Percentiles rank a stretch among this genome's conserved stretches.
phyloP scores from a whole-genome alignment of 1,140 invertebrate species.

The Drosophila rhopaloa region DNA sequence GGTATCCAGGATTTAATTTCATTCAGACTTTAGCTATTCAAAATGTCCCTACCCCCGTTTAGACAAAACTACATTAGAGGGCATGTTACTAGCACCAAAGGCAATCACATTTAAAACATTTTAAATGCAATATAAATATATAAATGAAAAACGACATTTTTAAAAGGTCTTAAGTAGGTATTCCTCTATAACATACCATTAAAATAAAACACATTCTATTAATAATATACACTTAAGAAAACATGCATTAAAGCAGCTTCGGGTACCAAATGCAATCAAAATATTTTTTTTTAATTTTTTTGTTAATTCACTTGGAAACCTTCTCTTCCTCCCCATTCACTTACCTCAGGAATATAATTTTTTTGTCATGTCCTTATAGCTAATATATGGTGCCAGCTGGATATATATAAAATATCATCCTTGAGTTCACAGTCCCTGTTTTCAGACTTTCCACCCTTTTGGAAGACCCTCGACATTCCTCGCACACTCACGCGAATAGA shows the following conservation, averaged over 20 bases:
- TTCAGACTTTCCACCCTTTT: conserved; percentile 18
- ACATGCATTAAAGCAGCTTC: too few relatives aligned
- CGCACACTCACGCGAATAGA: conserved; percentile 34
- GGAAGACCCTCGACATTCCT: conserved; percentile 52
- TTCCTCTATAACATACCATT: too few relatives aligned
- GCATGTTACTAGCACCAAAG: not conserved
- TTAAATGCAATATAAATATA: too few relatives aligned
- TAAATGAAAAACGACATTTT: too few relatives aligned
- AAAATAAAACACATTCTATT: too few relatives aligned
- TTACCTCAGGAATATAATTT: not conserved
- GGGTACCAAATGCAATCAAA: not conserved
- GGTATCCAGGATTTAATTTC: conserved; percentile 3
- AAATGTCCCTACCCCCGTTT: not conserved
- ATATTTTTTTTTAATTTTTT: not conserved
- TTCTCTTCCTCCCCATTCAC: not conserved
- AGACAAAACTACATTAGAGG: not conserved
- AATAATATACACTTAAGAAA: too few relatives aligned
- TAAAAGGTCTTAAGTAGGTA: too few relatives aligned
- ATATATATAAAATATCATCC: not conserved
- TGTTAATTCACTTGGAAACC: not conserved
- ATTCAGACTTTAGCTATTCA: not conserved
- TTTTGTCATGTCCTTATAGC: not conserved
- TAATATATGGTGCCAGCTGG: conserved; percentile 7
- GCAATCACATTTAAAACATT: too few relatives aligned
- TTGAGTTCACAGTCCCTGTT: not conserved